Evolutionary conservation across 2,888 invertebrate species (phyloP), one percentile per base, ranked within the genome.

Genomic region (Halictus quadricinctus): DNA sequence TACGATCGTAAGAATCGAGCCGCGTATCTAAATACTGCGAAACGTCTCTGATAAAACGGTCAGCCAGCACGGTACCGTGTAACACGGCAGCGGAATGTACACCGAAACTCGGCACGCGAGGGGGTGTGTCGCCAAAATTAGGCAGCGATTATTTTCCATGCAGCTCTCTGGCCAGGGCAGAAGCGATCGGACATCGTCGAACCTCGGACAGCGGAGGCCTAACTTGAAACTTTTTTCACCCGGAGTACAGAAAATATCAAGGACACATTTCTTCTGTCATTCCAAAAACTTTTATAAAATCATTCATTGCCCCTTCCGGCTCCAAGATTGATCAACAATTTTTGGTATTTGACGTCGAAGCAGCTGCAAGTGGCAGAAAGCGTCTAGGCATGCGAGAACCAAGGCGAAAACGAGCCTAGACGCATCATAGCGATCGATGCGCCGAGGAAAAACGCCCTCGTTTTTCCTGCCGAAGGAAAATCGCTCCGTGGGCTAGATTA

Each of bases 341-440:
- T 54, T 1, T 21, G 21, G 8, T 54, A 72, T 18, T 8, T 64
- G 48, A 79, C 74, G 77, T 72, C 64, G 64, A 74, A 76, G 72
- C 79, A 58, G 18, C 74, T 69, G 46, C 78, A 83, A 74, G 72
- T n/a, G 36, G 48, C 72, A 70, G 66, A 43, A 75, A n/a, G 50
- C 29, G 41, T 43, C 75, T 72, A 81, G 73, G 72, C 81, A 78
- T 81, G 73, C 76, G 69, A n/a, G 75, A 46, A 58, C 66, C 76
- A 64, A 76, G 41, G 66, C n/a, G 79, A 80, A 79, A 79, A 73
- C 66, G 64, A 74, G 83, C 29, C 54, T 48, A 74, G 46, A 50
- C 64, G 83, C 74, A 15, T 18, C 48, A 13, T 46, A n/a, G n/a
- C 72, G 77, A 84, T 80, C 85, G 85, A 85, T 74, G 79, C 58